Evolutionary conservation across 2,888 invertebrate genomes (phyloP), one percentile per base, ranked within the genome.

Genomic region (Aspidiotus rigidus): DNA sequence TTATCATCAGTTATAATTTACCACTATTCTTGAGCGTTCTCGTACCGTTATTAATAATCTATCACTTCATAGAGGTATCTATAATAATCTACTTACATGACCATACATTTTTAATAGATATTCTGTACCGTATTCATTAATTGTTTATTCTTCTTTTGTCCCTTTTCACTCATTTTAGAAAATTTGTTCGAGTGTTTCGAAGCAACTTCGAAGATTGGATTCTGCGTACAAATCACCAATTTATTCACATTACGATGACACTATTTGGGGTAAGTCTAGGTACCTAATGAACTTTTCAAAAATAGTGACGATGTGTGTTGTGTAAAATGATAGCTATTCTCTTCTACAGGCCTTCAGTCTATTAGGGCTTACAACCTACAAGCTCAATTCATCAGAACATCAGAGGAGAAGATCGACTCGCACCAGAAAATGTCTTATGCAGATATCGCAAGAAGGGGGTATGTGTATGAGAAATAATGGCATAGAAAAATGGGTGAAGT

Each of bases 161-260:
- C 28, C 28, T 28, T 28, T 5, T 28, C 28, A 3, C 28, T 28
- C 28, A 5, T 5, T 5, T 28, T 28, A 98, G 84, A 84, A 93
- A 74, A 93, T 95, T 81, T 98, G 95, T 80, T 93, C 97, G 73
- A 88, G 92, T 3, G 89, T 94, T 0, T 96, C 96, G 7, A 82
- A 96, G 28, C 97, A 98, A 78, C 79, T 98, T 74, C 96, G 96
- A 80, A 84, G 98, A 63, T 80, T 98, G 70, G 93, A 96, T 78
- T 95, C 95, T 0, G 87, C 95, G 0, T 92, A 93, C 1, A 84
- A 95, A 69, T 97, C 97, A 44, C 98, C 97, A 0, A 93, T 98
- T 75, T 98, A 94, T 80, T 94, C 95, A 9, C 96, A 96, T 80
- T 96, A 98, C 77, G 88, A 93, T 28, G 98, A 98, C 81, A 94